A percentile compares a stretch with the other conserved stretches of the same genome.
These are phyloP conservation scores for Lasioglossum villosulum DNA, from an alignment of 2,888 invertebrate genomes.

Conservation along the genomic window DNA sequence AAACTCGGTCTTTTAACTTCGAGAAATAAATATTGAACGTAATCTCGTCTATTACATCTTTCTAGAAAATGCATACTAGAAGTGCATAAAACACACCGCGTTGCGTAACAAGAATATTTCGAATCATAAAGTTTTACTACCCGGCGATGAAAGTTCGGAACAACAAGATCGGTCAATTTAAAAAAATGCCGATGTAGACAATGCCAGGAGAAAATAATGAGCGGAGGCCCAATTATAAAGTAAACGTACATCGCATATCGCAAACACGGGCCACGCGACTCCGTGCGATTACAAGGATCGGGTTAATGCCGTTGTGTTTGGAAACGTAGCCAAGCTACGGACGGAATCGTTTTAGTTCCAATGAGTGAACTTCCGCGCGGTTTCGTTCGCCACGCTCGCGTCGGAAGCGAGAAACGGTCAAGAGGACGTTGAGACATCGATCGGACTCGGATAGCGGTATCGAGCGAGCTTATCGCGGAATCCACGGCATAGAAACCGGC, in stretches of 20 bases:
- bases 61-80: background rate
- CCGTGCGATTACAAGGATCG: background rate
- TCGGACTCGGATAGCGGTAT: slow-evolving; percentile 46
- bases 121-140: background rate
- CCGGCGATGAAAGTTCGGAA: background rate
- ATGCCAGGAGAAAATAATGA: background rate
- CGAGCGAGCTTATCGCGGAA: slow-evolving; percentile 41
- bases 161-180: background rate
- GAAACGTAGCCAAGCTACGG: background rate
- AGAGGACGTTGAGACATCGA: slow-evolving; percentile 57
- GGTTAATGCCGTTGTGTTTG: slow-evolving; percentile 15
- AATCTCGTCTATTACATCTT: background rate
- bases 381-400: slow-evolving; percentile 39
- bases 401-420: slow-evolving; percentile 43
- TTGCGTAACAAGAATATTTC: background rate
- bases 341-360: slow-evolving; percentile 42
- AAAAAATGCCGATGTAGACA: background rate
- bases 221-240: background rate
- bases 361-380: slow-evolving; percentile 39
- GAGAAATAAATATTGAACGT: background rate
- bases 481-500: slow-evolving; percentile 39
- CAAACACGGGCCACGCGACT: background rate
- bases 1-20: no score
- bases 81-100: background rate
- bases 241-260: background rate